Conservation (phyloP, 2,113 vertebrate genomes). For the Trochalopteron elliotii region DNA sequence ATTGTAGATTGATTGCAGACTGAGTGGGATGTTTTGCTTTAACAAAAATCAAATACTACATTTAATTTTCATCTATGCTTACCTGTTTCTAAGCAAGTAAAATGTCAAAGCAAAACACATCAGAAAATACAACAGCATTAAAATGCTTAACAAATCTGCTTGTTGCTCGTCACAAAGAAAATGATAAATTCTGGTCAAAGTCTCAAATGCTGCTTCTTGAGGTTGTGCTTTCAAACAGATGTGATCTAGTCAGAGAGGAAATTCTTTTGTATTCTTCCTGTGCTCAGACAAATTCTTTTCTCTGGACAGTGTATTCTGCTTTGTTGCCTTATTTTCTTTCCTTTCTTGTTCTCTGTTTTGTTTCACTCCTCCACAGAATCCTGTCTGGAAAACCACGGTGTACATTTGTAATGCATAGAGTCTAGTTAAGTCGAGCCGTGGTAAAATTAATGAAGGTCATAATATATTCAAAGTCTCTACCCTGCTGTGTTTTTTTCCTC, state of each 20-base stretch:
- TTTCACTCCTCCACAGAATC: neutral
- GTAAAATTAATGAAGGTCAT: neutral
- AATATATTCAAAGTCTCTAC: neutral
- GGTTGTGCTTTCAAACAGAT: neutral
- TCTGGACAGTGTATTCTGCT: neutral
- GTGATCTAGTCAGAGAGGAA: neutral
- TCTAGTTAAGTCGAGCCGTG: neutral
- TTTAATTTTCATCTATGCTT: neutral
- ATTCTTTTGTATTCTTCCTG: neutral
- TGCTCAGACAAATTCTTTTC: neutral
- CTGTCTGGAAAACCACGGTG: neutral
- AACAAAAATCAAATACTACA: neutral
- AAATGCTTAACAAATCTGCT: neutral
- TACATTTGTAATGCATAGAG: neutral
- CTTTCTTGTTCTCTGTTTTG: neutral
- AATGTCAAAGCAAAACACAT: neutral
- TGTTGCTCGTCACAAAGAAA: neutral
- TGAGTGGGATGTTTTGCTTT: neutral
- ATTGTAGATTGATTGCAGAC: neutral
- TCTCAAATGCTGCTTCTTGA: neutral
- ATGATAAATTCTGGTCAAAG: neutral
- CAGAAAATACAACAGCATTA: neutral
- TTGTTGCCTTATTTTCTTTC: neutral
- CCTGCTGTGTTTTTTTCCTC: neutral
- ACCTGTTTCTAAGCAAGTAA: neutral